Evolutionary conservation across 2,113 vertebrate species (phyloP).

Genomic region (Sigmodon hispidus): DNA sequence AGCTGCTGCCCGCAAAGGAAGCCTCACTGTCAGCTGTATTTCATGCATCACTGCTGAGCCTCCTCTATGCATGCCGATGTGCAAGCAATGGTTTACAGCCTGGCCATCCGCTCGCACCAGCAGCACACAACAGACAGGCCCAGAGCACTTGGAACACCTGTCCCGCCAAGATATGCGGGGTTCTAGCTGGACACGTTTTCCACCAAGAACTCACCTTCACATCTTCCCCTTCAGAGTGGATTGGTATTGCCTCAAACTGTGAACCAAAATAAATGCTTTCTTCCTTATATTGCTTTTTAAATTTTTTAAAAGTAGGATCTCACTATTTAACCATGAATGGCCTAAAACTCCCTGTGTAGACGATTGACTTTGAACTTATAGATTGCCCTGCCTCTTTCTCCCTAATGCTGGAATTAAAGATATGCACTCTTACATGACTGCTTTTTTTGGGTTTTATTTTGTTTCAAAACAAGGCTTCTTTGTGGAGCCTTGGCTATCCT

Average conservation of each 20-base stretch:
- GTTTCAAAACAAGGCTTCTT: too few relatives aligned
- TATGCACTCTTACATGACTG: background rate
- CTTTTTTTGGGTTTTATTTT: background rate
- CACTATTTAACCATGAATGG: background rate
- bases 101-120: too few relatives aligned
- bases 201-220: background rate
- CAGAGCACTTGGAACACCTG: background rate
- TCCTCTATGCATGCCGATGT: accelerated
- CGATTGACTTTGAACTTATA: background rate
- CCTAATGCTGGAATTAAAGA: background rate
- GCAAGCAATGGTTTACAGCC: background rate
- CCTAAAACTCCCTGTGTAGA: background rate
- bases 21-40: background rate
- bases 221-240: background rate
- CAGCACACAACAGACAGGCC: background rate
- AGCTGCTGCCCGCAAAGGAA: background rate
- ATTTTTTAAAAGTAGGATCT: background rate
- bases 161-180: background rate
- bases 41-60: background rate
- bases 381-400: background rate
- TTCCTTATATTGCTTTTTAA: too few relatives aligned
- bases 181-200: background rate
- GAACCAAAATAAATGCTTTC: background rate
- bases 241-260: background rate
- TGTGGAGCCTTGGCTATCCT: too few relatives aligned